Conservation (phyloP, 2,888 invertebrate species). For the Omphaloscelis lunosa region DNA sequence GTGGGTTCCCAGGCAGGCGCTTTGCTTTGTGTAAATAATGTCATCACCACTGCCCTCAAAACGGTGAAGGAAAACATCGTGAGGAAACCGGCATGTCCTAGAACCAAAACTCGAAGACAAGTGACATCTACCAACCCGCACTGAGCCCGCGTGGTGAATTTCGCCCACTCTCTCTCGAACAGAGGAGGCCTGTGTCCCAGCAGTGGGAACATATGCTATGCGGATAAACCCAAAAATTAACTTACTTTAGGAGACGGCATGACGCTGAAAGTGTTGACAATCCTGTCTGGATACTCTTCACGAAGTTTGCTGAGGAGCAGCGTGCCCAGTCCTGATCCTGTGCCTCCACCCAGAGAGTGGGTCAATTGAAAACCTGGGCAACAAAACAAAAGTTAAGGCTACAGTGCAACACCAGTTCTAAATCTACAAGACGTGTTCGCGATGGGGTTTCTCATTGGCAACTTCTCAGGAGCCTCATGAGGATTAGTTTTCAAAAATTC, state of each 20-base stretch:
- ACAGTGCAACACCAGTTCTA: not conserved
- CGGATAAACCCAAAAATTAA: conserved; percentile 1
- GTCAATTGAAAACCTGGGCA: conserved; percentile 92
- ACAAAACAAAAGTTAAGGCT: not conserved
- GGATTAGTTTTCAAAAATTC: too few relatives aligned
- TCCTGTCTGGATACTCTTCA: conserved; percentile 96
- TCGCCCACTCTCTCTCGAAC: not conserved
- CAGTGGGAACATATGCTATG: not conserved
- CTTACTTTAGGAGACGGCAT: conserved; percentile 95
- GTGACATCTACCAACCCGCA: too few relatives aligned
- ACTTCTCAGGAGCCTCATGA: not conserved
- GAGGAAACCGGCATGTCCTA: not conserved
- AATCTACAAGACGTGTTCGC: not conserved
- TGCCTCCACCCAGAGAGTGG: conserved; percentile 95
- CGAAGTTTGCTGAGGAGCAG: conserved; percentile 95
- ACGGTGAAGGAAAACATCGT: not conserved
- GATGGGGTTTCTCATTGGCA: not conserved
- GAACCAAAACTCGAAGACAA: too few relatives aligned
- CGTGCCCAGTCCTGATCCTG: conserved; percentile 96
- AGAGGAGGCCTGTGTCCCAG: not conserved
- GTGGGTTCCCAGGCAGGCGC: too few relatives aligned
- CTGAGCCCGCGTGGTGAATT: not conserved
- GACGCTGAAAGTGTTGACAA: conserved; percentile 95
- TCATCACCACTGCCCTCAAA: not conserved
- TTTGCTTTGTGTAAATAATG: too few relatives aligned